Evolutionary conservation across 2,888 invertebrate species (phyloP).

Genomic region (Cataglyphis altisquamis): DNA sequence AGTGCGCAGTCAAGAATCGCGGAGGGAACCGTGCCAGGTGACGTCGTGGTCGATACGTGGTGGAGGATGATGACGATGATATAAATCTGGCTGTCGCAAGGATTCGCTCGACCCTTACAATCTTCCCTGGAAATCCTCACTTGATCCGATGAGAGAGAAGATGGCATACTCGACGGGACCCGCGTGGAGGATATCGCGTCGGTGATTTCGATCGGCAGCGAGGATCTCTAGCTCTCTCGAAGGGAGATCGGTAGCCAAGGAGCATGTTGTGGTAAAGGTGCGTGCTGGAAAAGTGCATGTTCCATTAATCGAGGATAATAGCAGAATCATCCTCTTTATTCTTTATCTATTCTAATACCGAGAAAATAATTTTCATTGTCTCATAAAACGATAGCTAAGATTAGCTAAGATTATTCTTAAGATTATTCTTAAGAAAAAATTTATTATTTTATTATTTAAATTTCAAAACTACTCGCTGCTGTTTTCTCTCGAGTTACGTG

Average conservation of each 20-base stretch:
- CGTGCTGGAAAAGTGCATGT: conserved; percentile 17
- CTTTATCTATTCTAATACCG: not conserved
- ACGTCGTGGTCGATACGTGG: conserved; percentile 33
- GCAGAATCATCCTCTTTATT: not conserved
- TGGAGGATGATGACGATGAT: conserved; percentile 17
- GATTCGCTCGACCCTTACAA: not conserved
- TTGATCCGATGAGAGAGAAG: conserved; percentile 29
- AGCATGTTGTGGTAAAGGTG: conserved; percentile 44
- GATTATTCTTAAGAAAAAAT: not conserved
- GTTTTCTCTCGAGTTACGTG: not conserved
- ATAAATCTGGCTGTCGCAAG: not conserved
- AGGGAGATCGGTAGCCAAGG: not conserved
- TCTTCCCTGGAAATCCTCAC: not conserved
- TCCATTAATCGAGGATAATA: not conserved
- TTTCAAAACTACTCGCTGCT: not conserved
- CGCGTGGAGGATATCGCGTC: conserved; percentile 25
- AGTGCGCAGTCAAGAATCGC: conserved; percentile 29
- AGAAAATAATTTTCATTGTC: not conserved
- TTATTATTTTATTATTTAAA: not conserved
- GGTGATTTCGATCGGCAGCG: conserved; percentile 51
- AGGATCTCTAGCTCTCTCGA: conserved; percentile 16
- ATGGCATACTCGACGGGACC: conserved; percentile 22
- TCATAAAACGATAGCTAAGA: not conserved
- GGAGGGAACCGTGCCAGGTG: conserved; percentile 28
- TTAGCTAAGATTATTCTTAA: too few relatives aligned